Conservation (phyloP, 1,140 invertebrate genomes). For the Pollicipes pollicipes region DNA sequence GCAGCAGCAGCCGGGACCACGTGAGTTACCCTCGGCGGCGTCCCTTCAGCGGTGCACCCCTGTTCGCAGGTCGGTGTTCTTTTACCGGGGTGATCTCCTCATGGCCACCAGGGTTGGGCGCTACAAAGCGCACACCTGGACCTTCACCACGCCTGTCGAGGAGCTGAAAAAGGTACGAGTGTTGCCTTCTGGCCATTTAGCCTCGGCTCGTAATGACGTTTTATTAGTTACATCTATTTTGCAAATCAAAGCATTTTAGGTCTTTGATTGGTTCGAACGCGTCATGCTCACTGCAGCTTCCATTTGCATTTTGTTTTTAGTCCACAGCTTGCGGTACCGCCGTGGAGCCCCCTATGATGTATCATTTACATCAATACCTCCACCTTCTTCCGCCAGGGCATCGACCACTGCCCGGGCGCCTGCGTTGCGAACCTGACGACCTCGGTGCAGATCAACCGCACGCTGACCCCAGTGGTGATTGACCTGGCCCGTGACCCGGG, state of each 20-base stretch:
- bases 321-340: too few relatives aligned
- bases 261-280: too few relatives aligned
- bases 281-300: too few relatives aligned
- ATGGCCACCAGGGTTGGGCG: conserved; percentile 31
- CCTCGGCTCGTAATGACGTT: neutral
- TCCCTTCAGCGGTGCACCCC: too few relatives aligned
- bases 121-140: conserved; percentile 34
- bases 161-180: conserved; percentile 24
- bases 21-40: too few relatives aligned
- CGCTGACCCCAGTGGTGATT: conserved; percentile 27
- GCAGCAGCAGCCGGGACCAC: too few relatives aligned
- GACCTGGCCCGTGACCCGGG: conserved; percentile 31
- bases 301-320: too few relatives aligned
- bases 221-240: neutral
- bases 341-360: too few relatives aligned
- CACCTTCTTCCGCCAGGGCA: conserved; percentile 21
- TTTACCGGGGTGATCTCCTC: conserved; percentile 32
- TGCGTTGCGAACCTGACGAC: conserved; percentile 28
- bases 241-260: neutral
- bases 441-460: conserved; percentile 27
- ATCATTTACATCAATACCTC: too few relatives aligned
- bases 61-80: too few relatives aligned
- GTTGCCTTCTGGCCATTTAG: neutral
- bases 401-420: conserved; percentile 32
- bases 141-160: conserved; percentile 29